Evolutionary conservation across 2,113 vertebrate genomes (phyloP).

Genomic region (Spea multiplicata): DNA sequence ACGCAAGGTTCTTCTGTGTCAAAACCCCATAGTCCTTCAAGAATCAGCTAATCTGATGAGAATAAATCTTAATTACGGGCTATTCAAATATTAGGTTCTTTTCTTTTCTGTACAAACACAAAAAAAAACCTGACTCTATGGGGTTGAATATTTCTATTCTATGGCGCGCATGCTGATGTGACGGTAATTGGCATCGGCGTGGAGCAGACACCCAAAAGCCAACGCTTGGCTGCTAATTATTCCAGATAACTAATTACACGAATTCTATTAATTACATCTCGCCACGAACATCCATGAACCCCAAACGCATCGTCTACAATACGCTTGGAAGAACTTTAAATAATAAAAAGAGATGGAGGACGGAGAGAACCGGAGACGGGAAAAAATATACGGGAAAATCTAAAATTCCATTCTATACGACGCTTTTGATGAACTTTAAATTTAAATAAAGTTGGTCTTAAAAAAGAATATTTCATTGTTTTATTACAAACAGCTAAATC

Average conservation of each 20-base stretch:
- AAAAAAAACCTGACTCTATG: neutral
- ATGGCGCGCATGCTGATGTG: slow-evolving; percentile 58
- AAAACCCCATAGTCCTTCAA: slow-evolving; percentile 4
- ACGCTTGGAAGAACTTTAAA: neutral
- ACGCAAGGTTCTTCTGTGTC: neutral
- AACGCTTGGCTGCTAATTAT: slow-evolving; percentile 65
- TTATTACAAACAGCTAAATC: too few relatives aligned
- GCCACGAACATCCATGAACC: slow-evolving; percentile 53
- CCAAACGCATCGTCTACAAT: neutral
- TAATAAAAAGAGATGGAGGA: neutral
- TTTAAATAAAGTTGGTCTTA: too few relatives aligned
- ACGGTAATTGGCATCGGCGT: slow-evolving; percentile 60
- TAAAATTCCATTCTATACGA: too few relatives aligned
- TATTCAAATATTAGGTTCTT: slow-evolving; percentile 15
- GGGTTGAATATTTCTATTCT: slow-evolving; percentile 28
- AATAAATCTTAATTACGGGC: slow-evolving; percentile 29
- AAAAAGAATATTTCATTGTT: too few relatives aligned
- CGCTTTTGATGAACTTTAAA: too few relatives aligned
- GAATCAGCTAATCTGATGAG: slow-evolving; percentile 14
- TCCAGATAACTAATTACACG: slow-evolving; percentile 72
- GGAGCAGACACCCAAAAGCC: slow-evolving; percentile 59
- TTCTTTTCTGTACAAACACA: slow-evolving; percentile 1
- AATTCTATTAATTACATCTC: slow-evolving; percentile 58
- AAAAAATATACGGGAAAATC: neutral
- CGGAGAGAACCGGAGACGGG: neutral